Evolutionary conservation across 1,140 invertebrate genomes (phyloP).

Genomic region (Cryptotermes secundus): DNA sequence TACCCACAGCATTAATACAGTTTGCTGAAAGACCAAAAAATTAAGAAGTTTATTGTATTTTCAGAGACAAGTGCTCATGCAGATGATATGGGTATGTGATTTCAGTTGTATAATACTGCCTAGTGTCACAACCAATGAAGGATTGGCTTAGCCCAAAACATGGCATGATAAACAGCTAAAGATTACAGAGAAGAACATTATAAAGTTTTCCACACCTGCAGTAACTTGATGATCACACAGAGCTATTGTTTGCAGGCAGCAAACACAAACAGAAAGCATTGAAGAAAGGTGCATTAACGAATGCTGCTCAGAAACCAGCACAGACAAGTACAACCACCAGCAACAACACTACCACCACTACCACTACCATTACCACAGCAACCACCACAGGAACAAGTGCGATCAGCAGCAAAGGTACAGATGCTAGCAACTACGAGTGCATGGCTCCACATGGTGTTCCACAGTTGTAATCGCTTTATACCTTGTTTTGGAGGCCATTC

Average conservation of each 20-base stretch:
- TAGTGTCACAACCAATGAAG: no score
- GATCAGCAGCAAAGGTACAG: not conserved
- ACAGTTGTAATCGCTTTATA: not conserved
- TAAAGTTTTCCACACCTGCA: no score
- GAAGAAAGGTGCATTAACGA: slow-evolving; percentile 23
- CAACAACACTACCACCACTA: not conserved
- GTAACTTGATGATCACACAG: not conserved
- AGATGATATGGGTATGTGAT: no score
- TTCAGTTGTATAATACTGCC: no score
- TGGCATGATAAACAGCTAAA: no score
- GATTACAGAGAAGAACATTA: no score
- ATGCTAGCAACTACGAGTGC: not conserved
- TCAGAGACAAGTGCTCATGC: no score
- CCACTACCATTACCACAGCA: not conserved
- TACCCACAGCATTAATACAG: no score
- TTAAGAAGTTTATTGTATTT: no score
- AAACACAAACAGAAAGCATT: slow-evolving; percentile 34
- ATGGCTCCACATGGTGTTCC: not conserved
- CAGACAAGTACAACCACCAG: not conserved
- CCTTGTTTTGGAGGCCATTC: not conserved
- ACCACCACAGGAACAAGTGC: not conserved
- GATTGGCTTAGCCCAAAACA: no score
- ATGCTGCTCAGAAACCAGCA: not conserved
- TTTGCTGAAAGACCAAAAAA: no score
- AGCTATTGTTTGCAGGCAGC: slow-evolving; percentile 25